Percentiles rank a stretch among this genome's conserved stretches.
These are phyloP conservation scores for Diabrotica virgifera DNA, from an alignment of 1,140 invertebrate genomes.

Conservation along the genomic window DNA sequence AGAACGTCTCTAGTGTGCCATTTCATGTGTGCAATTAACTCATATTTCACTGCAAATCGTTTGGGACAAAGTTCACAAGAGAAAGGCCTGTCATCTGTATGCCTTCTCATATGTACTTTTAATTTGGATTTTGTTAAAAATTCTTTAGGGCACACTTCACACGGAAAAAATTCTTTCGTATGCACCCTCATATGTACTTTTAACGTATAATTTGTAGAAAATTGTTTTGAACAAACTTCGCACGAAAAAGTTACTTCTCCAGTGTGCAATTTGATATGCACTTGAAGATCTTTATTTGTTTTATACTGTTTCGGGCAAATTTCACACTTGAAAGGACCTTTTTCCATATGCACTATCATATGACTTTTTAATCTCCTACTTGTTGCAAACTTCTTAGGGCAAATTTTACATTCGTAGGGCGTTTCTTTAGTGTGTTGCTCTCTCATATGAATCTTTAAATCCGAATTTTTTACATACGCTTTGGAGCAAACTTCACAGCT, in stretches of 20 bases:
- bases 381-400: not conserved
- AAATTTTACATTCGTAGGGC: not conserved
- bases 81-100: not conserved
- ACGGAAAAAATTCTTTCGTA: not conserved
- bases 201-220: slow-evolving; percentile 47
- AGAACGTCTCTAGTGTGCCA: too few species aligned
- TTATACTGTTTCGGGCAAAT: not conserved
- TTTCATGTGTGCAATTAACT: too few species aligned
- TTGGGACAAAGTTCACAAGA: slow-evolving; percentile 13
- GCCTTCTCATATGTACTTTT: not conserved
- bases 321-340: not conserved
- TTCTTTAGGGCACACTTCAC: not conserved
- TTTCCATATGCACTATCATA: too few species aligned
- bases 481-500: too few species aligned
- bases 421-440: too few species aligned
- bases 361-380: not conserved
- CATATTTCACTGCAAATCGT: not conserved
- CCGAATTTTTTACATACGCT: not conserved
- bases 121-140: too few species aligned
- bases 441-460: not conserved
- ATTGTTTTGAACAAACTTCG: slow-evolving; percentile 52
- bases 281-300: slow-evolving; percentile 51
- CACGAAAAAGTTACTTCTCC: slow-evolving; percentile 51
- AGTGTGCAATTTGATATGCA: slow-evolving; percentile 58
- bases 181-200: not conserved